phyloP scores from a whole-genome alignment of 2,888 invertebrate genomes.

The Plagodis dolabraria region DNA sequence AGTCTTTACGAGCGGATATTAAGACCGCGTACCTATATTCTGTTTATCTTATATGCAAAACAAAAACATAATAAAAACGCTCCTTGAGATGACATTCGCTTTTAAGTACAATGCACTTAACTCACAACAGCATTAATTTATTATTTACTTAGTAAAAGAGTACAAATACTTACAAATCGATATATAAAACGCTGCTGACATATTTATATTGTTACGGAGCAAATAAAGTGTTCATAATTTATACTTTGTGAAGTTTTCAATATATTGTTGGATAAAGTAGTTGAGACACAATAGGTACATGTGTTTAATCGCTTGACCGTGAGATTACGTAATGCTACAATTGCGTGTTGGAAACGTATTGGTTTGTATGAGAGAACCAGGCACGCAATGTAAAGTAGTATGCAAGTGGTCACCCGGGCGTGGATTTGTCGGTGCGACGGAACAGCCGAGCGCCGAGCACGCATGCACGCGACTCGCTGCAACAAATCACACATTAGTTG shows the following conservation, averaged over 20 bases:
- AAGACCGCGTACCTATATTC: constrained; percentile 20
- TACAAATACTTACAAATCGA: constrained; percentile 5
- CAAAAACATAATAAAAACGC: constrained; percentile 29
- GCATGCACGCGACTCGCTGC: constrained; percentile 44
- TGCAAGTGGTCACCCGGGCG: constrained; percentile 43
- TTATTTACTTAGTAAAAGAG: too few relatives aligned
- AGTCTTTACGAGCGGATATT: constrained; percentile 26
- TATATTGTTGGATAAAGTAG: constrained; percentile 8
- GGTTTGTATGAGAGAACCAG: constrained; percentile 46
- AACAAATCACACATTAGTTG: constrained; percentile 43
- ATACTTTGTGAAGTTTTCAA: constrained; percentile 12
- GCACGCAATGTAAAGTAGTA: constrained; percentile 35
- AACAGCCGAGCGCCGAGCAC: constrained; percentile 37
- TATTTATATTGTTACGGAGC: background rate
- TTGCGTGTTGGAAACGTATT: constrained; percentile 52
- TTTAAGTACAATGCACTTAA: constrained; percentile 33
- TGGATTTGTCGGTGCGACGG: constrained; percentile 37
- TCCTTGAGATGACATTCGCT: constrained; percentile 36
- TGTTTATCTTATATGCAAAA: constrained; percentile 25
- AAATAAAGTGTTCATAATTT: background rate
- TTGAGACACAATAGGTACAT: constrained; percentile 25
- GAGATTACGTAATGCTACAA: constrained; percentile 42
- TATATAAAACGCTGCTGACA: background rate
- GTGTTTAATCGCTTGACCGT: constrained; percentile 41
- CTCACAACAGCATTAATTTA: constrained; percentile 24